These are phyloP conservation scores for Eupithecia abbreviata DNA, from an alignment of 2,888 invertebrate species.

Conservation along the genomic window DNA sequence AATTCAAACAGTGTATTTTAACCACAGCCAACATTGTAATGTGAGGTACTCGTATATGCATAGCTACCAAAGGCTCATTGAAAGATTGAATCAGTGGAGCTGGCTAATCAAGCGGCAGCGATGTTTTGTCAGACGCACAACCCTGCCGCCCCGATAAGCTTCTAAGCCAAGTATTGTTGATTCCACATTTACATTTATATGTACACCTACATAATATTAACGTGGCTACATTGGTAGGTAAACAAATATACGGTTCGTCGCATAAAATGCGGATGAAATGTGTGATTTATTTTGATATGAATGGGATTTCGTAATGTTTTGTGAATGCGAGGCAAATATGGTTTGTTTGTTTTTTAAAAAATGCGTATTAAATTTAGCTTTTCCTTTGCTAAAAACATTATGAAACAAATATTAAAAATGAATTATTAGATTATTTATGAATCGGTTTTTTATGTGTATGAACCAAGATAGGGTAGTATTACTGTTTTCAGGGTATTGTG, in stretches of 20 bases:
- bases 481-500: not conserved
- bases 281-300: slow-evolving; percentile 33
- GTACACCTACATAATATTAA: slow-evolving; percentile 24
- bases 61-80: slow-evolving; percentile 43
- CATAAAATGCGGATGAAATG: slow-evolving; percentile 28
- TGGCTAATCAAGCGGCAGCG: slow-evolving; percentile 61
- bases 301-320: slow-evolving; percentile 22
- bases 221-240: slow-evolving; percentile 6
- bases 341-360: slow-evolving; percentile 14
- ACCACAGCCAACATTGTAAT: not conserved
- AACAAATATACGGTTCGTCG: slow-evolving; percentile 18
- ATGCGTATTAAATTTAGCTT: not conserved
- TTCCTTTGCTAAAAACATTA: not conserved
- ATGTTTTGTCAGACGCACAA: slow-evolving; percentile 69
- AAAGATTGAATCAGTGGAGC: slow-evolving; percentile 59
- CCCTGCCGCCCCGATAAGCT: slow-evolving; percentile 54
- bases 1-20: not conserved
- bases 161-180: slow-evolving; percentile 38
- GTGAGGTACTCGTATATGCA: not conserved
- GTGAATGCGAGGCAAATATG: slow-evolving; percentile 19
- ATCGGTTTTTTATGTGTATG: not conserved
- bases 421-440: not conserved
- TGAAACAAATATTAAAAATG: not conserved
- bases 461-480: not conserved
- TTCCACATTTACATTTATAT: slow-evolving; percentile 33